These are phyloP conservation scores for Noctua janthe DNA, from an alignment of 2,888 invertebrate genomes.

Conservation along the genomic window DNA sequence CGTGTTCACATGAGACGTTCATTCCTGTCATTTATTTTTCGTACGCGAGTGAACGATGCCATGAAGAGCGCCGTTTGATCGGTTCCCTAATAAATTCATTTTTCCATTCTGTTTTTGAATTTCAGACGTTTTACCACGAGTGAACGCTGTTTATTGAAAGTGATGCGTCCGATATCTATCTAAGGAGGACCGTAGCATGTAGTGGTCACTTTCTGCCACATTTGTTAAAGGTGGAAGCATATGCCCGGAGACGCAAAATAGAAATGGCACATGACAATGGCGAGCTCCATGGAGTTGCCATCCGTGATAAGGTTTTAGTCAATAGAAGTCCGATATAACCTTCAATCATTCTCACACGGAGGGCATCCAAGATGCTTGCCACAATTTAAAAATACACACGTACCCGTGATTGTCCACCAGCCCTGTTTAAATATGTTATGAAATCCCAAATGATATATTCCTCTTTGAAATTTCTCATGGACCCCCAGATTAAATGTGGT, in stretches of 20 bases:
- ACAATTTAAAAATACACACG: background rate
- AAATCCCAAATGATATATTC: conserved; percentile 66
- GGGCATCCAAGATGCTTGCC: background rate
- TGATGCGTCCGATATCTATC: too few relatives aligned
- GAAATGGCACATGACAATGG: background rate
- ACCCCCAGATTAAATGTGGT: background rate
- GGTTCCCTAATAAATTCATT: too few relatives aligned
- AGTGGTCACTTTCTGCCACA: background rate
- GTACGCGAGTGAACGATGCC: too few relatives aligned
- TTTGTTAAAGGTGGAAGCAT: background rate
- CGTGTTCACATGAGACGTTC: too few relatives aligned
- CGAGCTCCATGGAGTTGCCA: background rate
- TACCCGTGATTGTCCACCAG: conserved; percentile 76
- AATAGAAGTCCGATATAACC: background rate
- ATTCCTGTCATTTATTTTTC: too few relatives aligned
- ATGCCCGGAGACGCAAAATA: background rate
- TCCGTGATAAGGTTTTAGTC: background rate
- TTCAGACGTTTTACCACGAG: too few relatives aligned
- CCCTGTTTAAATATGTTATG: conserved; percentile 64
- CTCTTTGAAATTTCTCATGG: conserved; percentile 6
- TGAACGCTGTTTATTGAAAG: too few relatives aligned
- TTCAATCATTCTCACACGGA: too few relatives aligned
- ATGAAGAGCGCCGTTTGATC: too few relatives aligned
- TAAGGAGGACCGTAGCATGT: background rate
- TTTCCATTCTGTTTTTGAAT: too few relatives aligned